Evolutionary conservation across 2,888 invertebrate species (phyloP).

Genomic region (Rugalucina vietnamica): DNA sequence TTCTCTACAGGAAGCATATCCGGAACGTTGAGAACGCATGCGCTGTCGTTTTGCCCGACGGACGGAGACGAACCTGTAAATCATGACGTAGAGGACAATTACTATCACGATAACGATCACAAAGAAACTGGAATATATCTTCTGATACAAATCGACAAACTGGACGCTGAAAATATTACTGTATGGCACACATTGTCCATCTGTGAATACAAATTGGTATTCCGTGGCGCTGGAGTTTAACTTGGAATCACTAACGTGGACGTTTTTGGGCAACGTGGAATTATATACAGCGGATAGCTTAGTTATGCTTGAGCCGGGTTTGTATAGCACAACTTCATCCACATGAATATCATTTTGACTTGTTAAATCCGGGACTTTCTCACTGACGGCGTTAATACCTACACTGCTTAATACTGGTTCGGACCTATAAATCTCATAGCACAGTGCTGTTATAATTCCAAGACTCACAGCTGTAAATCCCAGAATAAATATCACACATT

Average conservation of each 20-base stretch:
- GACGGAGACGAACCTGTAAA: conserved; percentile 71
- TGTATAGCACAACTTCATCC: background rate
- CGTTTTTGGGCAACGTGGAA: conserved; percentile 61
- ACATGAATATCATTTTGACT: background rate
- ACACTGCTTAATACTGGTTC: background rate
- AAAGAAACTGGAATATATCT: conserved; percentile 77
- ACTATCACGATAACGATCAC: conserved; percentile 78
- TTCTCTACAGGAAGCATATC: conserved; percentile 53
- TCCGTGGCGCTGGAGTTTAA: background rate
- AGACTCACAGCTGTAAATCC: conserved; percentile 61
- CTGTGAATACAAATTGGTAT: background rate
- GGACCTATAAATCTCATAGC: conserved; percentile 42
- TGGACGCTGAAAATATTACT: conserved; percentile 66
- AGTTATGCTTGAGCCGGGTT: background rate
- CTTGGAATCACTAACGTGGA: background rate
- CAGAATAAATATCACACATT: conserved; percentile 63
- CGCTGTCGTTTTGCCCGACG: conserved; percentile 59
- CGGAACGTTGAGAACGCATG: conserved; percentile 49
- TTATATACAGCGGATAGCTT: background rate
- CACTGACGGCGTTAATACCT: background rate
- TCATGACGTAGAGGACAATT: conserved; percentile 79
- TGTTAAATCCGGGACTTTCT: background rate
- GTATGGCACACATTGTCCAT: conserved; percentile 48
- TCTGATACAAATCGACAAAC: conserved; percentile 73
- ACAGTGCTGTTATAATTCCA: conserved; percentile 68